These are phyloP conservation scores for Falco punctatus DNA, from an alignment of 2,113 vertebrate genomes.

Conservation along the genomic window DNA sequence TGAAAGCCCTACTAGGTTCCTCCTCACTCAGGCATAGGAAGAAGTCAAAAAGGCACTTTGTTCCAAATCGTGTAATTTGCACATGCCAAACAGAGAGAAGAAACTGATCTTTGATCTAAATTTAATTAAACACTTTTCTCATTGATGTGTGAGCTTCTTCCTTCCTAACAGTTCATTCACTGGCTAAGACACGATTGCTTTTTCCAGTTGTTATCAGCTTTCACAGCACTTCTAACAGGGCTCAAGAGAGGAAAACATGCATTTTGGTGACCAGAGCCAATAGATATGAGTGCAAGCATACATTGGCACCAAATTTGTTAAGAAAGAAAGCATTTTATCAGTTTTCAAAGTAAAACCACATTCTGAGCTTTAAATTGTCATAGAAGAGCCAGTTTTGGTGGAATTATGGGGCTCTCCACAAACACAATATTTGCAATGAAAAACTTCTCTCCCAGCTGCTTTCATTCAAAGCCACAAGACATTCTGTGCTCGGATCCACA, in stretches of 20 bases:
- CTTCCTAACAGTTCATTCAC: background rate
- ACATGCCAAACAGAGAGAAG: background rate
- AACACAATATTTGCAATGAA: background rate
- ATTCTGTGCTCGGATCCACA: background rate
- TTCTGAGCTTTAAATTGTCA: background rate
- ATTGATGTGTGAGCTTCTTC: background rate
- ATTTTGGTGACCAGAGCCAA: background rate
- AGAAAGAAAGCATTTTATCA: background rate
- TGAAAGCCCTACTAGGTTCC: background rate
- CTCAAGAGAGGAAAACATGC: background rate
- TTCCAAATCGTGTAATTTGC: background rate
- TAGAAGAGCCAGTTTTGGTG: background rate
- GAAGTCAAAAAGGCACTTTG: background rate
- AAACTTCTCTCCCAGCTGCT: background rate
- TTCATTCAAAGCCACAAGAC: background rate
- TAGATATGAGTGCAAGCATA: background rate
- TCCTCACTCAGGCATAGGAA: background rate
- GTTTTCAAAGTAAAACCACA: background rate
- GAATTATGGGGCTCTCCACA: background rate
- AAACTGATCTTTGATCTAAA: conserved; percentile 43
- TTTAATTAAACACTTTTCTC: conserved; percentile 30
- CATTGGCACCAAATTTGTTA: background rate
- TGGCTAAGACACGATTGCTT: background rate
- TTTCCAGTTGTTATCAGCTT: background rate
- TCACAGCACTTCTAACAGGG: background rate